Evolutionary conservation across 2,797 vertebrate species (phyloP), one percentile per base, ranked within the genome.

Genomic region (Acrossocheilus fasciatus): DNA sequence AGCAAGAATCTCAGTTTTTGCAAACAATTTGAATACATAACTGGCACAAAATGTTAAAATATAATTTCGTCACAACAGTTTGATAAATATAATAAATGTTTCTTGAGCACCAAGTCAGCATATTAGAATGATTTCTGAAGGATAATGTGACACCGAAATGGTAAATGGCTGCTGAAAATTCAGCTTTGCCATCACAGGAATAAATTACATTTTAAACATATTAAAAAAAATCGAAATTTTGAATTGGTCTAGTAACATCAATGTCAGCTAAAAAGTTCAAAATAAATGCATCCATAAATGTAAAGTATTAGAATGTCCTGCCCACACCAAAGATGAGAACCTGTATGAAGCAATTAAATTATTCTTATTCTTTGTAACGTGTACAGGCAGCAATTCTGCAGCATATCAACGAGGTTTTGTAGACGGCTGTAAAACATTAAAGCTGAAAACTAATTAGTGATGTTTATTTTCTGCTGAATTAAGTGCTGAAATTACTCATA

Each of bases 401-500:
- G 47, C 47, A 83, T 39, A 73, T 47, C 2, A 75, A 39, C 50
- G 57, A 50, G 20, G 57, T 75, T 30, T 75, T 66, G 20, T 50
- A 20, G n/a, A 34, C 4, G 1, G 39, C 34, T 76, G 59, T 66
- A 84, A 84, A 83, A 83, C 82, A 75, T 66, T 64, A 18, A 64
- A 15, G 45, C 57, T 66, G 59, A 26, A 66, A 84, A 54, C 72
- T 84, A 84, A 84, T 84, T 30, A 41, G 30, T 26, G 30, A 54
- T 84, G 30, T 77, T 76, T 52, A 77, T 68, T 77, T 76, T 68
- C 45, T 68, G 82, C 59, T 52, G 23, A 66, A 77, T 68, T 30
- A 84, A 50, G 73, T 3, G 15, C 43, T 30, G 23, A 76, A 68
- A 84, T 77, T 18, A 76, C 50, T 84, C 57, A 52, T 84, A 74